These are phyloP conservation scores for Ceyx melanurus DNA, from an alignment of 2,113 vertebrate species.

Conservation along the genomic window DNA sequence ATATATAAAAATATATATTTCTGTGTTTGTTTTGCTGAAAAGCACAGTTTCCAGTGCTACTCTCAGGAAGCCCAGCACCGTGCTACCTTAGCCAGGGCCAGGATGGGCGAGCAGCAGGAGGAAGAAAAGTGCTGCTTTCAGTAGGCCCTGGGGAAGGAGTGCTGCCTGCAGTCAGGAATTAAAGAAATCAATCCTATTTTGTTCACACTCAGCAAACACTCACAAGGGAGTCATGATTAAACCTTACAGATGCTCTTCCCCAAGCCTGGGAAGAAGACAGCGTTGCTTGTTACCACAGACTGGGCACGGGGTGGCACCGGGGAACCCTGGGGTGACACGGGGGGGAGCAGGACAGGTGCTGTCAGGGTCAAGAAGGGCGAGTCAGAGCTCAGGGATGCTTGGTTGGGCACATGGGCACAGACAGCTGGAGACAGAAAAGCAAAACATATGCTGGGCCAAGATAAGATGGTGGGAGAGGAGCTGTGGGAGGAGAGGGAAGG, in stretches of 20 bases:
- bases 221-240: neutral
- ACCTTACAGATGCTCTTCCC: neutral
- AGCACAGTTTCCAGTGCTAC: neutral
- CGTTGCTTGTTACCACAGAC: rapidly evolving
- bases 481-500: neutral
- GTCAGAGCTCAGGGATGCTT: neutral
- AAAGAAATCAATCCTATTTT: constrained; percentile 36
- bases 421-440: neutral
- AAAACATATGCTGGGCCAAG: neutral
- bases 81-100: rapidly evolving
- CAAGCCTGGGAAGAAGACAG: neutral
- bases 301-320: neutral
- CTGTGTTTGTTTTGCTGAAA: neutral
- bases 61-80: neutral
- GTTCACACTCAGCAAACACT: neutral
- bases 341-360: neutral
- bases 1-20: neutral
- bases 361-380: neutral
- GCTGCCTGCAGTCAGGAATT: constrained; percentile 5
- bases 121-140: neutral
- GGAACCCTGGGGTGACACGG: neutral
- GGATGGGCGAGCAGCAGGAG: neutral
- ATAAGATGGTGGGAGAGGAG: neutral
- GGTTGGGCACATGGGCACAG: neutral
- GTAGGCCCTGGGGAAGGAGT: neutral